Conservation (phyloP, 2,797 vertebrate genomes). For the Propithecus perrieri region DNA sequence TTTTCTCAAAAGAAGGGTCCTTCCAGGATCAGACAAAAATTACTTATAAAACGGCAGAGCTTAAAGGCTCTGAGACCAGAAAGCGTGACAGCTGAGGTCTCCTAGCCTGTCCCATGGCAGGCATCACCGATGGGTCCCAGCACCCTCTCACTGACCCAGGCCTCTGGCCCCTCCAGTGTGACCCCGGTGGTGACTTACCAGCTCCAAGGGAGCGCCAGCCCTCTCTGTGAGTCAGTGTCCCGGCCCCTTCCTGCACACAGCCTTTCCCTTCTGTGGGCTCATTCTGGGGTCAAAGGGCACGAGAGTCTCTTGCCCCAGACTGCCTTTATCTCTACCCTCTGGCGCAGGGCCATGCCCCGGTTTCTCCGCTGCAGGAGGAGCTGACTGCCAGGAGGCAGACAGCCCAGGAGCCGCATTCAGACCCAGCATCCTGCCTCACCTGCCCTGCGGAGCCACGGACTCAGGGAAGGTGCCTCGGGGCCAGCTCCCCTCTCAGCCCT, state of each 20-base stretch:
- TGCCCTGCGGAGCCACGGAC: background rate
- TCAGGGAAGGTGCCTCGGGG: background rate
- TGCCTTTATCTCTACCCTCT: slow-evolving; percentile 9
- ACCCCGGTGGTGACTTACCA: background rate
- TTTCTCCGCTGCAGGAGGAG: background rate
- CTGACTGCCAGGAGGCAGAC: background rate
- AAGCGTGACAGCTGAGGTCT: background rate
- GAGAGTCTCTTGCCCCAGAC: background rate
- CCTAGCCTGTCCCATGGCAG: background rate
- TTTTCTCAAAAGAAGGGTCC: background rate
- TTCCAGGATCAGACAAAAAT: background rate
- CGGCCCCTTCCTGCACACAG: background rate
- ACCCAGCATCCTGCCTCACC: background rate
- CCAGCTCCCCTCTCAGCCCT: background rate
- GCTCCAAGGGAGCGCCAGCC: background rate
- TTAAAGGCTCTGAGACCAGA: background rate
- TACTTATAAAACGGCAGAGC: background rate
- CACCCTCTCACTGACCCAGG: background rate
- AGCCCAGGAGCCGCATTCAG: background rate
- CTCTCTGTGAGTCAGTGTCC: background rate
- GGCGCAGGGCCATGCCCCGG: background rate
- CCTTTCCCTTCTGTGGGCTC: background rate
- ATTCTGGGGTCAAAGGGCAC: slow-evolving; percentile 48
- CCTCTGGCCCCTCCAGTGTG: background rate
- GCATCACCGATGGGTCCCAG: background rate